Percentiles rank a stretch among this genome's conserved stretches.
Conservation (phyloP, 2,797 vertebrate species). For the Sardinella longiceps region DNA sequence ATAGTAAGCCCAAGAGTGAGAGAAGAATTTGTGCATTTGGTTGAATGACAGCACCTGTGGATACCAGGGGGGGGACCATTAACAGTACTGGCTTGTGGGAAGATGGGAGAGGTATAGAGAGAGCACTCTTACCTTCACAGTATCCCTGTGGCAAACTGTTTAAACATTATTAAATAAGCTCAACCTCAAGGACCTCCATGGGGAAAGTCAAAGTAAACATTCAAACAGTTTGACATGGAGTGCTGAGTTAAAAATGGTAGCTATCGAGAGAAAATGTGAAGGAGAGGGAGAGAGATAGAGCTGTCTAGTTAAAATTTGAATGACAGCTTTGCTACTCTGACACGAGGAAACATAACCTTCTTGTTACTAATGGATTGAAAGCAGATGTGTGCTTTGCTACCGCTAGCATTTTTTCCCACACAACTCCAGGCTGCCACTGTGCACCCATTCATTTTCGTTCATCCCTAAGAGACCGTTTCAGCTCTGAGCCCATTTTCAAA, state of each 20-base stretch:
- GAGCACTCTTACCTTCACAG: neutral
- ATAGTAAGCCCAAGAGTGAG: neutral
- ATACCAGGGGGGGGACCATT: neutral
- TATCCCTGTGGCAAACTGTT: conserved; percentile 30
- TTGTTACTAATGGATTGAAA: conserved; percentile 64
- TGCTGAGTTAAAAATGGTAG: neutral
- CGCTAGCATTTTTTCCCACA: conserved; percentile 62
- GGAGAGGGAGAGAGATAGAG: neutral
- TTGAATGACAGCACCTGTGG: conserved; percentile 13
- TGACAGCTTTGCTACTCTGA: conserved; percentile 63
- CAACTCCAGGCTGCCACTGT: conserved; percentile 73
- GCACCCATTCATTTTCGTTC: conserved; percentile 57
- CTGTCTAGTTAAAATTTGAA: conserved; percentile 53
- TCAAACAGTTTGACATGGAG: conserved; percentile 39
- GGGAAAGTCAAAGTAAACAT: conserved; percentile 37
- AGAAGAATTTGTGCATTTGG: neutral
- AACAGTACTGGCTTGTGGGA: neutral
- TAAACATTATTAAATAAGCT: conserved; percentile 30
- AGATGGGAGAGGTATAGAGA: neutral
- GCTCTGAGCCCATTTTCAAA: neutral
- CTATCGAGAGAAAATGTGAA: conserved; percentile 24
- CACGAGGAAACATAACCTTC: conserved; percentile 66
- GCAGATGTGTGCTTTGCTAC: conserved; percentile 70
- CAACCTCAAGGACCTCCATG: conserved; percentile 26
- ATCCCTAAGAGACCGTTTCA: neutral